These are phyloP conservation scores for Hippocampus mohnikei DNA, from an alignment of 2,113 vertebrate species.

Conservation along the genomic window DNA sequence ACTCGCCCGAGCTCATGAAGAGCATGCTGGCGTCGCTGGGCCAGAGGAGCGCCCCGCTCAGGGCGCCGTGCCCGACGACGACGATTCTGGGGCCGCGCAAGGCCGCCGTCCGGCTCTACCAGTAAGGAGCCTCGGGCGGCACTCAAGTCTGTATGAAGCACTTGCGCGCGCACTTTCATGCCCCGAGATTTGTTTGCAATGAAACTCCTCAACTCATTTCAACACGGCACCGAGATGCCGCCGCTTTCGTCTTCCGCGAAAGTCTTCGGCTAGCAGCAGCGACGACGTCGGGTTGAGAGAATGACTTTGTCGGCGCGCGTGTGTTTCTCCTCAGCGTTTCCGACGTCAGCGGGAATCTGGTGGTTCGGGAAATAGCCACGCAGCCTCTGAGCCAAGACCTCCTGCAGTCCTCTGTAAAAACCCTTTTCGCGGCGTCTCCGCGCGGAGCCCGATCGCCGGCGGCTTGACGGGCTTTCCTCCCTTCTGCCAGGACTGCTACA, in stretches of 20 bases:
- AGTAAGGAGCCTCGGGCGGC: conserved; percentile 56
- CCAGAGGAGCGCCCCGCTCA: conserved; percentile 67
- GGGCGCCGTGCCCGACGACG: conserved; percentile 67
- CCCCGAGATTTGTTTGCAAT: too few species aligned
- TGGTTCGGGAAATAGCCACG: conserved; percentile 84
- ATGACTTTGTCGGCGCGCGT: neutral
- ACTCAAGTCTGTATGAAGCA: too few species aligned
- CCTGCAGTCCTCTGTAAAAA: conserved; percentile 78
- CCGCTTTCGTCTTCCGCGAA: too few species aligned
- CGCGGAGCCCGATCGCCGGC: neutral
- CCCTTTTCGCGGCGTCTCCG: neutral
- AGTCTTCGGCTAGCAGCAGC: too few species aligned
- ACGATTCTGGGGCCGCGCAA: conserved; percentile 62
- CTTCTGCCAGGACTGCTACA: conserved; percentile 81
- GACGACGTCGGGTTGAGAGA: neutral
- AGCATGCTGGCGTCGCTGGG: conserved; percentile 81
- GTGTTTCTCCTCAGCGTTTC: conserved; percentile 72
- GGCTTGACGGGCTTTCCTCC: neutral
- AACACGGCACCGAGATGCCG: too few species aligned
- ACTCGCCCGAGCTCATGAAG: conserved; percentile 78
- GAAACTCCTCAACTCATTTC: too few species aligned
- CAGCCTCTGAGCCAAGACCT: conserved; percentile 84
- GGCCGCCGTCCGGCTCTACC: conserved; percentile 78
- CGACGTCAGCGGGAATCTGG: conserved; percentile 75
- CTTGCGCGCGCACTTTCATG: too few species aligned